Evolutionary conservation across 2,113 vertebrate genomes (phyloP), one percentile per base, ranked within the genome.

Genomic region (Gorsachius goisagi): DNA sequence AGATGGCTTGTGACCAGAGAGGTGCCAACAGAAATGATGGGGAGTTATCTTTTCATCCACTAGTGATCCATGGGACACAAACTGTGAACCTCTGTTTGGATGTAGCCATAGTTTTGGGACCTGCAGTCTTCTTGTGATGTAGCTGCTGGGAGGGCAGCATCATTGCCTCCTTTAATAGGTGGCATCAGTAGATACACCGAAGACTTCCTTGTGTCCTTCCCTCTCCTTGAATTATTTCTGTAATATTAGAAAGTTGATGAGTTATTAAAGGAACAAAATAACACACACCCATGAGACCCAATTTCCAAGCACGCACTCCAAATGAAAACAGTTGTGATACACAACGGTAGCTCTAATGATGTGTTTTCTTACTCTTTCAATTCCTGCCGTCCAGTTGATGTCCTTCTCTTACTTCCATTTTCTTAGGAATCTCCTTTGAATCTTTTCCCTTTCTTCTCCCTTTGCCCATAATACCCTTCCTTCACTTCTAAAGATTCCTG

Each of bases 151-250:
- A 55, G 21, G 17, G 27, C 22, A 69, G 1, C 33, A 13, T 78
- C 53, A 14, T 32, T 77, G 17, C n/a, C 17, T 90, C 26, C 19
- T 90, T 17, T 75, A 59, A 55, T 76, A 23, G 3, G 0, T n/a
- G 7, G 12, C 45, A 60, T 62, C 33, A 73, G 27, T 60, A 0
- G 0, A 15, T 76, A 59, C 0, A 5, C 28, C 55, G 33, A 52
- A 66, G 26, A 74, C 24, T 71, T 91, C 37, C 14, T 49, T 81
- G 22, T 83, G 18, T 84, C 21, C 64, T 77, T 90, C 33, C 11
- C 39, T 80, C 20, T 90, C 56, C 59, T 63, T 60, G 35, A 81
- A 45, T 90, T 88, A 71, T 15, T 84, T 86, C 35, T 55, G 2
- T n/a, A 44, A 88, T 63, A 71, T 74, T 67, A 71, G 72, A 67